Base-by-base conservation (phyloP, 2,797 vertebrate species). In the Coregonus ussuriensis region DNA sequence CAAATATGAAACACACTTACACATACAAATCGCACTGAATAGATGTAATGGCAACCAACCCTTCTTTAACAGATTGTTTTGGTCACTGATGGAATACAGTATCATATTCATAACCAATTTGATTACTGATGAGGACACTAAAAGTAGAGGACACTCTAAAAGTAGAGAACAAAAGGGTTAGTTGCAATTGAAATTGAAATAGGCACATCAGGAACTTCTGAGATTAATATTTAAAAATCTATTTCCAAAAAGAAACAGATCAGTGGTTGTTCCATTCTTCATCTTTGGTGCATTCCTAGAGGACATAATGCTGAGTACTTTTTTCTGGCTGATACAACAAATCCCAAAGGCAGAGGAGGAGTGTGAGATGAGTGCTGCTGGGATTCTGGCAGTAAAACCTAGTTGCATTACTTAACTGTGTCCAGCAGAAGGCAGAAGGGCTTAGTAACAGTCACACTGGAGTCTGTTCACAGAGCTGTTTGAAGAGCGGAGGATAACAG, bases 351-450 rank as follows among this genome's bases (percentile, higher is more conserved):
- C 25, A 29, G 29, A 33, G 37, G 59, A 65, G 66, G 18, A 18
- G 11, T 14, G 72, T 59, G 13, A 74, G 72, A 66, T 41, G 4
- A 16, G n/a, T 25, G 4, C 9, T 15, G 41, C 16, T 69, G 66
- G 9, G 5, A 18, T 47, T 51, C 9, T 47, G 56, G 53, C 59
- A 76, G 59, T 2, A 67, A 51, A 59, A 16, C 9, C 59, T 66
- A 41, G 70, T 73, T 88, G 84, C 79, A 63, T 2, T 83, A 77
- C 72, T 74, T 65, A 7, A 1, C 33, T 88, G 69, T 78, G 69
- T 85, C 89, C 89, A 88, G 77, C 9, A 88, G 92, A 83, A 82
- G 91, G 88, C 15, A 80, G 76, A 81, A 88, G 83, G 82, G 86
- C 78, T 74, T 84, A 74, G 85, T 54, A 56, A 41, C 66, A 71